Percentiles rank a stretch among this genome's conserved stretches.
Conservation (phyloP, 2,888 invertebrate genomes). For the Heliconius sara region DNA sequence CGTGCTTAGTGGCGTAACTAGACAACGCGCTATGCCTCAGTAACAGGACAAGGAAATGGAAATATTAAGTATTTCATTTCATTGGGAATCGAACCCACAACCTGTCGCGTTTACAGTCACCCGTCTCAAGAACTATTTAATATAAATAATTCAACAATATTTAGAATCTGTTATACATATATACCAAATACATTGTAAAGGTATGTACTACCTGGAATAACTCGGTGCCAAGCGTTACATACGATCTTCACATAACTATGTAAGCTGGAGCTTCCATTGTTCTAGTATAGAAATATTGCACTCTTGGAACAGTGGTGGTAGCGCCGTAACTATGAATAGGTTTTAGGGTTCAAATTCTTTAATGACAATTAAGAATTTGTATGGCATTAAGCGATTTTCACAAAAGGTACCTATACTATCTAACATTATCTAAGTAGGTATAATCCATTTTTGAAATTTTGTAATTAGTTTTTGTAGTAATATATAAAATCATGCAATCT, state of each 20-base stretch:
- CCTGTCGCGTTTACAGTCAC: not conserved
- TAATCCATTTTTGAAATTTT: no score
- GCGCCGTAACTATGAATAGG: not conserved
- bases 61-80: not conserved
- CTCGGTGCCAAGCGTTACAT: conserved; percentile 8
- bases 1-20: not conserved
- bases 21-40: not conserved
- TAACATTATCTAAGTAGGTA: no score
- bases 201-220: conserved; percentile 14
- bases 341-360: not conserved
- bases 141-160: not conserved
- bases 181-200: not conserved
- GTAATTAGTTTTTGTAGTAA: no score
- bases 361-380: not conserved
- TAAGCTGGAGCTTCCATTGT: conserved; percentile 1
- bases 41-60: not conserved
- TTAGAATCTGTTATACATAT: not conserved
- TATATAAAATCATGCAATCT: no score
- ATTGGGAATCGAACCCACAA: not conserved
- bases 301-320: not conserved
- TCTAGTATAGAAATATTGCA: not conserved
- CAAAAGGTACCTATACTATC: no score
- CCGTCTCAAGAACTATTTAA: not conserved
- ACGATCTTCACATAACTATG: conserved; percentile 14
- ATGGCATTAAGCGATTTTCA: no score